Percentiles rank a stretch among this genome's conserved stretches.
Conservation (phyloP, 2,888 invertebrate species). For the Zaprionus lineosus region DNA sequence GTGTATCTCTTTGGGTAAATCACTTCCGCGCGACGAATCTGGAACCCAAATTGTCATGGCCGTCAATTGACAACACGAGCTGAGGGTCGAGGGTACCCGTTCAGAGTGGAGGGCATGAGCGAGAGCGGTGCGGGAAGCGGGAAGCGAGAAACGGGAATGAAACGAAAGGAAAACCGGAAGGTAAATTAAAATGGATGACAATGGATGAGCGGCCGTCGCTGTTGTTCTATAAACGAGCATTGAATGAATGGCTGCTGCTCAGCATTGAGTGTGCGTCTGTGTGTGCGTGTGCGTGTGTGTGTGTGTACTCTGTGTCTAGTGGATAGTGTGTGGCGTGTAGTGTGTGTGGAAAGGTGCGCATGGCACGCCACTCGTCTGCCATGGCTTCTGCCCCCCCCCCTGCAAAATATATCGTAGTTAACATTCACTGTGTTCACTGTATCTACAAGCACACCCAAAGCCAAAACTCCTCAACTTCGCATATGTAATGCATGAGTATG, state of each 20-base stretch:
- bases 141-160: constrained; percentile 23
- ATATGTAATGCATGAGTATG: too few species aligned
- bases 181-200: constrained; percentile 78
- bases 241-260: constrained; percentile 55
- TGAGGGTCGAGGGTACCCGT: constrained; percentile 1
- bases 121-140: constrained; percentile 22
- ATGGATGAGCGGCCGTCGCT: constrained; percentile 59
- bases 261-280: constrained; percentile 19
- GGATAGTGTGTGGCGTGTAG: constrained; percentile 2
- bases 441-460: constrained; percentile 66
- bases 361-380: constrained; percentile 41
- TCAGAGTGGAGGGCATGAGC: background rate
- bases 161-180: constrained; percentile 68
- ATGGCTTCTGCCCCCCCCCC: too few species aligned
- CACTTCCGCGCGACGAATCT: constrained; percentile 74
- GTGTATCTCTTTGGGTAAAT: constrained; percentile 68
- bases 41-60: constrained; percentile 71
- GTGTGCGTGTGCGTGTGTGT: constrained; percentile 5
- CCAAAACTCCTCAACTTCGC: constrained; percentile 37
- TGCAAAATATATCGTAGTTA: constrained; percentile 39
- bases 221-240: constrained; percentile 63
- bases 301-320: constrained; percentile 12
- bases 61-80: constrained; percentile 70
- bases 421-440: constrained; percentile 33
- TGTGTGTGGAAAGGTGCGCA: constrained; percentile 36